These are phyloP conservation scores for Pelecanus crispus DNA, from an alignment of 2,113 vertebrate genomes.

Conservation along the genomic window DNA sequence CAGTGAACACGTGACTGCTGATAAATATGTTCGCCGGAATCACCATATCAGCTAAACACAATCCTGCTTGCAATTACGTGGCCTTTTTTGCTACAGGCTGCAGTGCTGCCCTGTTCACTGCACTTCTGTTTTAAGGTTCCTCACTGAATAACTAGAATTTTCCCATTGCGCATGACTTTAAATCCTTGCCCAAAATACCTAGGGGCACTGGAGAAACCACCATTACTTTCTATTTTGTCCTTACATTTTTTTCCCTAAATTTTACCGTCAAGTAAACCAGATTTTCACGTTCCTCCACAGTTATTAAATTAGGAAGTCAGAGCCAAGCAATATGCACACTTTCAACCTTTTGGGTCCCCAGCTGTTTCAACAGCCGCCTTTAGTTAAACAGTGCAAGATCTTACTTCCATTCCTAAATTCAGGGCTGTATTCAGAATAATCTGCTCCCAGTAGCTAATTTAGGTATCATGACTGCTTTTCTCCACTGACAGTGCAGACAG, in stretches of 20 bases:
- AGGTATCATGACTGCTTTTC: constrained; percentile 25
- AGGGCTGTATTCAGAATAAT: constrained; percentile 4
- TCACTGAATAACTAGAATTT: background rate
- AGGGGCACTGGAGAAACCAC: background rate
- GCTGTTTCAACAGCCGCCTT: constrained; percentile 1
- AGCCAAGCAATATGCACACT: background rate
- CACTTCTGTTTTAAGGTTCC: background rate
- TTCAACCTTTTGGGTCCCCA: background rate
- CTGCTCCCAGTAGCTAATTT: constrained; percentile 41
- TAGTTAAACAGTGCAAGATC: background rate
- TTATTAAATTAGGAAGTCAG: background rate
- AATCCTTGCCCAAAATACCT: background rate
- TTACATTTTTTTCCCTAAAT: background rate
- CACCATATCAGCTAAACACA: background rate
- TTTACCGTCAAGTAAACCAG: constrained; percentile 2
- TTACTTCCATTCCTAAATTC: background rate
- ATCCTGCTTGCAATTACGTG: background rate
- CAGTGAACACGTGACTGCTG: background rate
- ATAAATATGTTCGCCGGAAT: background rate
- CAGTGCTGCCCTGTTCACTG: background rate
- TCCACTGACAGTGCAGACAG: constrained; percentile 45
- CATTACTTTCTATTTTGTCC: background rate
- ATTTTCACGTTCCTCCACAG: background rate
- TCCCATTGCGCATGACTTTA: background rate
- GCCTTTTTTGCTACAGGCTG: background rate